These are phyloP conservation scores for Rana temporaria DNA, from an alignment of 2,113 vertebrate genomes.

Conservation along the genomic window DNA sequence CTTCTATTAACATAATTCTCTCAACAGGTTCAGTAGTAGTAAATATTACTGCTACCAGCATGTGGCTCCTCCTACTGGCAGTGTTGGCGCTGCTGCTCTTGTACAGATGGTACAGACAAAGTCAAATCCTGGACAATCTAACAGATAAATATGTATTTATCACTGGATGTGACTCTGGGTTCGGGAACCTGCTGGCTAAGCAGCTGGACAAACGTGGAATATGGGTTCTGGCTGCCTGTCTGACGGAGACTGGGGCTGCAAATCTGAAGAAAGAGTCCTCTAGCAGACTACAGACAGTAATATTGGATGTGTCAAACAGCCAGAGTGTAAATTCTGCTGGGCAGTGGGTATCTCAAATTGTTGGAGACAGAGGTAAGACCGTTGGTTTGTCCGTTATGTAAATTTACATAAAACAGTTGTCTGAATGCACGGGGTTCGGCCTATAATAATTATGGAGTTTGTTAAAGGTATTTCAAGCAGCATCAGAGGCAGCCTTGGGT, in stretches of 20 bases:
- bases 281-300: slow-evolving; percentile 48
- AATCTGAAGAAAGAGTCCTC: slow-evolving; percentile 73
- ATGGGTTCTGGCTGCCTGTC: slow-evolving; percentile 76
- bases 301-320: slow-evolving; percentile 59
- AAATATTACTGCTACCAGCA: background rate
- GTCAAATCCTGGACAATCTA: slow-evolving; percentile 64
- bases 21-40: background rate
- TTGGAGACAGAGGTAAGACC: slow-evolving; percentile 2
- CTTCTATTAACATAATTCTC: too few relatives aligned
- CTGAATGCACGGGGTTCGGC: too few relatives aligned
- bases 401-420: too few relatives aligned
- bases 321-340: slow-evolving; percentile 45
- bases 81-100: slow-evolving; percentile 60
- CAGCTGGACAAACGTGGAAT: slow-evolving; percentile 79
- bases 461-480: too few relatives aligned
- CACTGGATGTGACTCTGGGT: slow-evolving; percentile 90
- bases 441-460: too few relatives aligned
- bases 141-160: slow-evolving; percentile 80
- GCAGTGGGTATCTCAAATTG: slow-evolving; percentile 65
- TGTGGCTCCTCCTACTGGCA: background rate
- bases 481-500: too few relatives aligned
- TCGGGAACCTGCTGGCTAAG: slow-evolving; percentile 80
- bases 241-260: slow-evolving; percentile 74
- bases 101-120: slow-evolving; percentile 67
- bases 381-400: background rate